These are phyloP conservation scores for Poecilia gillii DNA, from an alignment of 2,797 vertebrate species.

Conservation along the genomic window DNA sequence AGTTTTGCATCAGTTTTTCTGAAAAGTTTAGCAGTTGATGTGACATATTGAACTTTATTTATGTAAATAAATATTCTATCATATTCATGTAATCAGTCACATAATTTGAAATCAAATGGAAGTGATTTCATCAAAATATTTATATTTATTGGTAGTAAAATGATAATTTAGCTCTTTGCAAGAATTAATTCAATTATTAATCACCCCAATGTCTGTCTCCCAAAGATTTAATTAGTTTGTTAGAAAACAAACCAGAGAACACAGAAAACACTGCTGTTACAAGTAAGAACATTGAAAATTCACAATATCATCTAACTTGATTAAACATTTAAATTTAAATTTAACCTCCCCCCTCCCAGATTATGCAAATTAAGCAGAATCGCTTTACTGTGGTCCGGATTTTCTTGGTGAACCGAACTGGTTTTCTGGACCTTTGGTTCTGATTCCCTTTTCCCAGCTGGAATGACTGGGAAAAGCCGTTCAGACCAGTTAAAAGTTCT, in stretches of 20 bases:
- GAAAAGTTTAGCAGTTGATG: constrained; percentile 10
- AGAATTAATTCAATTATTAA: not conserved
- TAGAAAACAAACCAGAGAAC: not conserved
- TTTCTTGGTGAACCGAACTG: not conserved
- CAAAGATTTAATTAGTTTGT: not conserved
- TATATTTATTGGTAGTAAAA: not conserved
- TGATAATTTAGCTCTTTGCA: not conserved
- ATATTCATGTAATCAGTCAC: not conserved
- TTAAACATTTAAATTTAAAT: not conserved
- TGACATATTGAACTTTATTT: not conserved
- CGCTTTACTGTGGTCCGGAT: not conserved
- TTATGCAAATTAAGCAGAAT: not conserved
- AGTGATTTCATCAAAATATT: not conserved
- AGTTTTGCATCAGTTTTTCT: constrained; percentile 30
- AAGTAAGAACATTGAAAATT: not conserved
- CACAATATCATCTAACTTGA: not conserved
- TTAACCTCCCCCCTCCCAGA: not conserved
- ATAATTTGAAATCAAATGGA: not conserved
- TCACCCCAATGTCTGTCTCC: too few species aligned
- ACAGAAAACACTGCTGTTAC: not conserved
- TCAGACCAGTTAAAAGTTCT: not conserved
- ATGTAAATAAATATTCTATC: not conserved
- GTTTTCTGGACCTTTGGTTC: not conserved
- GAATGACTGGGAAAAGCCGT: not conserved
- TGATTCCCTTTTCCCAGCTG: not conserved